Conservation (phyloP, 2,797 vertebrate genomes). For the Ctenopoma kingsleyae region DNA sequence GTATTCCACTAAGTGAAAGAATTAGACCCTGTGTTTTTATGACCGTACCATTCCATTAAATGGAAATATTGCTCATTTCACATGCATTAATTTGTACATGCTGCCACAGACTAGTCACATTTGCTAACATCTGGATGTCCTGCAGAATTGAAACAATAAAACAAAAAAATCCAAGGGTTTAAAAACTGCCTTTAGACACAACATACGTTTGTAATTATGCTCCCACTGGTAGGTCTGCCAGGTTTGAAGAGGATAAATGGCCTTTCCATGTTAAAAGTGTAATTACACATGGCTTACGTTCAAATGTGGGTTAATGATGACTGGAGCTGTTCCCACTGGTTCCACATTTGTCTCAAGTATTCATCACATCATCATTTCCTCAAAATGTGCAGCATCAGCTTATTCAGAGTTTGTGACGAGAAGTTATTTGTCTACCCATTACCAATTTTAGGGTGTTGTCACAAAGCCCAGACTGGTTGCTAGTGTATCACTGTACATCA, state of each 20-base stretch:
- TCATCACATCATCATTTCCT: slow-evolving; percentile 6
- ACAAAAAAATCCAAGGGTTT: neutral
- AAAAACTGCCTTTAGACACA: neutral
- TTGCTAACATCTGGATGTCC: neutral
- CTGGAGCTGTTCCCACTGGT: slow-evolving; percentile 6
- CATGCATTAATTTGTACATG: neutral
- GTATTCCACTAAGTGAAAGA: neutral
- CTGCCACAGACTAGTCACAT: neutral
- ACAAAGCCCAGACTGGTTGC: neutral
- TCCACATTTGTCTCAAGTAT: slow-evolving; percentile 17
- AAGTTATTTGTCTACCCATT: no score
- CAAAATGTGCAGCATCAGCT: slow-evolving; percentile 6
- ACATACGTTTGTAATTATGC: slow-evolving; percentile 2
- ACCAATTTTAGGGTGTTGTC: no score
- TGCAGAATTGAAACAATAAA: neutral
- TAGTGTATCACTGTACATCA: neutral
- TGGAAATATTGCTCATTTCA: neutral
- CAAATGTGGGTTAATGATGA: slow-evolving; percentile 35
- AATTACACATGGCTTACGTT: slow-evolving; percentile 40
- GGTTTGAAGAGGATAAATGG: neutral
- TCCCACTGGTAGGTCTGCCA: neutral
- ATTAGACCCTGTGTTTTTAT: neutral
- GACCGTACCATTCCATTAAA: slow-evolving; percentile 2
- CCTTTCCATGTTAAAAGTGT: slow-evolving; percentile 23
- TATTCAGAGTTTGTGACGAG: slow-evolving; percentile 1